Evolutionary conservation across 2,797 vertebrate species (phyloP).

Genomic region (Leptodactylus fallax): DNA sequence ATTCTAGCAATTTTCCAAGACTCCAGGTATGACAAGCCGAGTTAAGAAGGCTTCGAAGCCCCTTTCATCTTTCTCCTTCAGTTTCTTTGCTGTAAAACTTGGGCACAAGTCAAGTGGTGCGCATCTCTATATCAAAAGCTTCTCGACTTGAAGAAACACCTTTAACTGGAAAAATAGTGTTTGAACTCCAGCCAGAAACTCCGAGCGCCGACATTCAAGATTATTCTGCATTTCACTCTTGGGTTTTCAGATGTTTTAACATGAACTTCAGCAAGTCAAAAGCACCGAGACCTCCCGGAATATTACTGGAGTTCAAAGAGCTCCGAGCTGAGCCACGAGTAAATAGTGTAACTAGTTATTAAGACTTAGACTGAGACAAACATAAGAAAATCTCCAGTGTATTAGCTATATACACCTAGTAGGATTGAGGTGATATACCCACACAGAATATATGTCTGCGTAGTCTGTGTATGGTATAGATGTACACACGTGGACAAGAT

Average conservation of each 20-base stretch:
- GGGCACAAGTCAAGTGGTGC: not conserved
- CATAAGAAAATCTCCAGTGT: not conserved
- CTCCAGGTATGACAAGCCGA: not conserved
- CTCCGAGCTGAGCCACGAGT: not conserved
- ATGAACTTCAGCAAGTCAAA: conserved; percentile 6
- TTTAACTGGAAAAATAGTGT: conserved; percentile 21
- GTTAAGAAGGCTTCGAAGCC: not conserved
- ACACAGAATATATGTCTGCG: too few species aligned
- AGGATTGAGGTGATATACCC: not conserved
- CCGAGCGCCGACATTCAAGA: not conserved
- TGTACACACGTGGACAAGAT: too few species aligned
- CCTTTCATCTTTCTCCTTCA: not conserved
- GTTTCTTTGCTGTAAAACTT: not conserved
- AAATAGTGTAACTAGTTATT: not conserved
- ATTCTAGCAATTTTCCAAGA: not conserved
- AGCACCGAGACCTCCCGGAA: not conserved
- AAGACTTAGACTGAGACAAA: not conserved
- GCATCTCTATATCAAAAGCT: not conserved
- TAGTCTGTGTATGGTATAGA: too few species aligned
- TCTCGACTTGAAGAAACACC: not conserved
- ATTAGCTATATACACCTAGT: not conserved
- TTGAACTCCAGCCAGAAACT: conserved; percentile 12
- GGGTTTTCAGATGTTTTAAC: conserved; percentile 3
- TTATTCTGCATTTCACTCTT: not conserved
- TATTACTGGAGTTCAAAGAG: conserved; percentile 17